Base-by-base conservation (phyloP, 2,888 invertebrate species). In the Sinohyriopsis cumingii region DNA sequence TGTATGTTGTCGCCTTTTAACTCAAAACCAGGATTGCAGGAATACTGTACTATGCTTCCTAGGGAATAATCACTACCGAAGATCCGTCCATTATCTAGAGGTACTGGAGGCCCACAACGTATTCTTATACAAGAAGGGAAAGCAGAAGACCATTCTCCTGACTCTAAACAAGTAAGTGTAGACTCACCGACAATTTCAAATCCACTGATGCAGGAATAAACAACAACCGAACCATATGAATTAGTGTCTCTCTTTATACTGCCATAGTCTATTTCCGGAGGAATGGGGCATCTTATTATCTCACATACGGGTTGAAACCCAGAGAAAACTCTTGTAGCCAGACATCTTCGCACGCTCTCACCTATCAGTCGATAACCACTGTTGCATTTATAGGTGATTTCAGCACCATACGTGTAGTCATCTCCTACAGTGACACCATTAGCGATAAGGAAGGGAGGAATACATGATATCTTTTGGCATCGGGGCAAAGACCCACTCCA, bases 111-210 rank as follows among this genome's bases (percentile, higher is more conserved):
- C 3, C 76, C 77, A 71, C 87, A 87, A 22, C 68, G 75, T 20
- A 71, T 79, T 60, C 77, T 77, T n/a, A 73, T 75, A 78, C 90
- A 89, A 18, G 67, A 69, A 9, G 89, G 87, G 33, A 81, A 73
- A 6, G 75, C 71, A 18, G 83, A 83, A 57, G 82, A 85, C 90
- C 90, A 90, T 22, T 71, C 63, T 2, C 86, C 85, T 69, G 80
- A 77, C 3, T 72, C 79, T 15, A 79, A 75, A 77, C 90, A 90
- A 19, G 68, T 82, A 33, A 86, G 70, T 64, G 68, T 68, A 9
- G 70, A 25, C 18, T 77, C 71, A 24, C 89, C 89, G 28, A 69
- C 67, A 12, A 85, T 71, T 53, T 75, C 70, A 74, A 79, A 85
- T 3, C 85, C 85, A 25, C 70, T 69, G 55, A 78, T 72, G 67